Evolutionary conservation across 2,113 vertebrate species (phyloP).

Genomic region (Nanorana parkeri): DNA sequence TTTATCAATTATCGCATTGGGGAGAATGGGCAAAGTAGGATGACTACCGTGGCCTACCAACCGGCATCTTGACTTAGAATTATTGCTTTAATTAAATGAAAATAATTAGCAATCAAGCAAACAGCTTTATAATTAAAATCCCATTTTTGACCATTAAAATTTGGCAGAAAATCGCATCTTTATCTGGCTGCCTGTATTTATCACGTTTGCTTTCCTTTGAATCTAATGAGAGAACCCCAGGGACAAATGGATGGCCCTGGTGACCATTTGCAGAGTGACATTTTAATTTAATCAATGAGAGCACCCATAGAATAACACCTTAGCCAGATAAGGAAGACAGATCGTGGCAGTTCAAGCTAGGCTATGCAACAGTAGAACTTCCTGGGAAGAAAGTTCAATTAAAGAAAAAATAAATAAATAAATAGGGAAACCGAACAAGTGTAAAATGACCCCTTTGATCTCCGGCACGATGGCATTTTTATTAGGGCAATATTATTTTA

Average conservation of each 20-base stretch:
- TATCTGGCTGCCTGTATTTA: conserved; percentile 22
- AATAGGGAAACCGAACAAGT: conserved; percentile 16
- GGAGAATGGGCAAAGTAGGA: too few species aligned
- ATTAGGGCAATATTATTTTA: neutral
- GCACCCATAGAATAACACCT: conserved; percentile 37
- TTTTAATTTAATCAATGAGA: conserved; percentile 48
- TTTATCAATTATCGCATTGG: too few species aligned
- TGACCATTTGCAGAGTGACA: conserved; percentile 42
- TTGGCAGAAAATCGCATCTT: conserved; percentile 21
- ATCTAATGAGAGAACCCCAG: conserved; percentile 36
- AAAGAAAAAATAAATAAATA: conserved; percentile 29
- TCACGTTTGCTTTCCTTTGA: conserved; percentile 44
- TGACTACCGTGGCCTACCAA: too few species aligned
- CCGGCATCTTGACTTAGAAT: too few species aligned
- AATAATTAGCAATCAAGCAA: neutral
- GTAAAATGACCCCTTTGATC: conserved; percentile 2
- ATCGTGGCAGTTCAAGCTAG: conserved; percentile 5
- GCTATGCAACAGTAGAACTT: neutral
- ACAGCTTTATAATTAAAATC: neutral
- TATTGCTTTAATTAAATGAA: neutral
- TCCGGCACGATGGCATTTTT: neutral
- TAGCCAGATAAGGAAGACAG: conserved; percentile 35
- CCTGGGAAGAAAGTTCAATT: conserved; percentile 10
- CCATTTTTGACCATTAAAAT: too few species aligned
- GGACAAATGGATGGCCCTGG: conserved; percentile 21